A percentile compares a stretch with the other conserved stretches of the same genome.
Conservation (phyloP, 2,888 invertebrate genomes). For the Drosophila prolongata region DNA sequence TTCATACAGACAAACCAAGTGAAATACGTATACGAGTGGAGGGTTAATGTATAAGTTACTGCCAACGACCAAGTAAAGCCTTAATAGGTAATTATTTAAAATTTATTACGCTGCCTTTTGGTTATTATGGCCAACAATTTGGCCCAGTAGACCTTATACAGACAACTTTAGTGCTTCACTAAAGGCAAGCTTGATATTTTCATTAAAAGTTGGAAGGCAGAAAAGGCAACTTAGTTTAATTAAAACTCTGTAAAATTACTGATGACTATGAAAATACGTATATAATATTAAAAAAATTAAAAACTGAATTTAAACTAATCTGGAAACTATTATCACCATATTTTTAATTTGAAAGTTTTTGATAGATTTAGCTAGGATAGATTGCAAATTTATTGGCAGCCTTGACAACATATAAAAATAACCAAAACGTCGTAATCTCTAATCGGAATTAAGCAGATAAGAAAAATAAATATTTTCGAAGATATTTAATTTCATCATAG, state of each 20-base stretch:
- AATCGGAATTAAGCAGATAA: slow-evolving; percentile 28
- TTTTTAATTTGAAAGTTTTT: too few species aligned
- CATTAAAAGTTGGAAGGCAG: too few species aligned
- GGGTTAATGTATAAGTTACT: slow-evolving; percentile 27
- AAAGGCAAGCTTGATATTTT: not conserved
- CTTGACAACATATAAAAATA: not conserved
- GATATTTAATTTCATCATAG: slow-evolving; percentile 17
- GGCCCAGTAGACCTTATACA: slow-evolving; percentile 42
- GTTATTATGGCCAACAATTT: slow-evolving; percentile 56
- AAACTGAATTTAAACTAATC: not conserved
- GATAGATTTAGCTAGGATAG: too few species aligned
- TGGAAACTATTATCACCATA: too few species aligned
- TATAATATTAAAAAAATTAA: not conserved
- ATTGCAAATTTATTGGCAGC: not conserved
- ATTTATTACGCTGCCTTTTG: slow-evolving; percentile 81
- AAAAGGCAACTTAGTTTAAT: too few species aligned
- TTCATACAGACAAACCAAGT: slow-evolving; percentile 18
- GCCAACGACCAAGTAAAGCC: slow-evolving; percentile 64
- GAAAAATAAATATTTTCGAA: slow-evolving; percentile 5
- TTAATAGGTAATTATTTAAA: slow-evolving; percentile 84
- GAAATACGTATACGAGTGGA: slow-evolving; percentile 20
- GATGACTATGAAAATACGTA: not conserved
- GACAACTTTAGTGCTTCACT: slow-evolving; percentile 6
- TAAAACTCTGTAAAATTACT: too few species aligned
- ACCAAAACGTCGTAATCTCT: slow-evolving; percentile 3